Evolutionary conservation across 2,113 vertebrate genomes (phyloP), one percentile per base, ranked within the genome.

Genomic region (Sylvia atricapilla): DNA sequence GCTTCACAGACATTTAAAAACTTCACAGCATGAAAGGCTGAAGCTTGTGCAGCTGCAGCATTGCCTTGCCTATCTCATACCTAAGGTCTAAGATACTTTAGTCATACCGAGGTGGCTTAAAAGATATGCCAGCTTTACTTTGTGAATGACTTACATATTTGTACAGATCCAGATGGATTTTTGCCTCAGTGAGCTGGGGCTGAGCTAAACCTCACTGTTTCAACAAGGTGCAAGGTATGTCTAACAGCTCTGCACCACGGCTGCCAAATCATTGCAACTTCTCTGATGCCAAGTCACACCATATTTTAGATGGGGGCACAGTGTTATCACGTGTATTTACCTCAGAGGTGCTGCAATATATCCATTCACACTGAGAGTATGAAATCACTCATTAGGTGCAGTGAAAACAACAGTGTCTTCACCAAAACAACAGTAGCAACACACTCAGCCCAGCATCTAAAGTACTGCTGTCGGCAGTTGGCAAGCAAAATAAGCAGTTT

Each of bases 101-200:
- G 58, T 67, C 50, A 80, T 85, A 80, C 16, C 30, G 27, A 76
- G 41, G 22, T 8, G 10, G 31, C 23, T 64, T 83, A 82, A 79
- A 87, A 87, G 44, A 41, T 23, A 19, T 1, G 0, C 15, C 39
- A 44, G 52, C 19, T 87, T 84, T 69, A 37, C 73, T 93, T 44
- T 73, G 75, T 41, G 50, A 85, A 41, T 39, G 16, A 24, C 19
- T 68, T 78, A 43, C 28, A 39, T 27, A 67, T 27, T 76, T 33
- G 76, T 20, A 79, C 20, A 84, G 37, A 78, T 70, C 27, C 24
- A 64, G 49, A 64, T 28, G 8, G 41, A n/a, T 77, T 77, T 92
- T 49, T 90, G 35, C 21, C 33, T 17, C 1, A 0, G 19, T 52
- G 13, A 1, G 0, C 50, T 7, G 14, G 33, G 33, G 37, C 63